Percentiles rank a stretch among this genome's conserved stretches.
These are phyloP conservation scores for Agonopterix heracliana DNA, from an alignment of 2,888 invertebrate genomes.

Conservation along the genomic window DNA sequence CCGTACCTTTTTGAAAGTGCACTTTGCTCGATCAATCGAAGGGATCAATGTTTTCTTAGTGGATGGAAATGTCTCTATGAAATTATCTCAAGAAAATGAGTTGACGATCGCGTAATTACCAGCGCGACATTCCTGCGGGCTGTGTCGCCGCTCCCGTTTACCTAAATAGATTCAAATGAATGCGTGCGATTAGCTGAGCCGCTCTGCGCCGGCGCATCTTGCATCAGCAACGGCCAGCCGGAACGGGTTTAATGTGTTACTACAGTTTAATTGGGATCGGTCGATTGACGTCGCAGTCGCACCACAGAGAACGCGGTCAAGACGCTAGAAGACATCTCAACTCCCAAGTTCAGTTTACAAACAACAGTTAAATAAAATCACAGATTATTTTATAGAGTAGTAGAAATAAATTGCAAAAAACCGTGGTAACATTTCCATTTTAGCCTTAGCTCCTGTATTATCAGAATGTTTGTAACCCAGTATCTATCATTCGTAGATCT, in stretches of 20 bases:
- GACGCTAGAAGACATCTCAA: no score
- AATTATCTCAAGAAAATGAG: neutral
- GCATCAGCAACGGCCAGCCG: conserved; percentile 21
- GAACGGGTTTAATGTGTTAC: conserved; percentile 50
- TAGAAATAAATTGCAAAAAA: no score
- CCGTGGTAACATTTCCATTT: no score
- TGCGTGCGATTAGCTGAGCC: conserved; percentile 28
- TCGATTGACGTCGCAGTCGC: conserved; percentile 18
- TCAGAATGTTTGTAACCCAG: no score
- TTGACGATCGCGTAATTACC: conserved; percentile 15
- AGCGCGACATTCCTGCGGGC: conserved; percentile 33
- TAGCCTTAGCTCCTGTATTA: no score
- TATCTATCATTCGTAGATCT: no score
- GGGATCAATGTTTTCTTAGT: neutral
- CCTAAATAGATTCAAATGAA: conserved; percentile 61
- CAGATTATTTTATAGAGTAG: no score
- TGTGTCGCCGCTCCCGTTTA: conserved; percentile 38
- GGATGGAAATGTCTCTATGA: neutral
- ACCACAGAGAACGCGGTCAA: neutral
- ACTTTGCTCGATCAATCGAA: conserved; percentile 4
- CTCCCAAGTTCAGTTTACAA: no score
- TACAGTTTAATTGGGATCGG: conserved; percentile 49
- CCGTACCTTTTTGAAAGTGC: conserved; percentile 34
- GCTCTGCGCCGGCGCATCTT: conserved; percentile 25
- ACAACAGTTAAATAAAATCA: no score